Percentiles rank a stretch among this genome's conserved stretches.
Evolutionary conservation across 1,140 invertebrate species (phyloP).

Genomic region (Tetramorium simillimum): DNA sequence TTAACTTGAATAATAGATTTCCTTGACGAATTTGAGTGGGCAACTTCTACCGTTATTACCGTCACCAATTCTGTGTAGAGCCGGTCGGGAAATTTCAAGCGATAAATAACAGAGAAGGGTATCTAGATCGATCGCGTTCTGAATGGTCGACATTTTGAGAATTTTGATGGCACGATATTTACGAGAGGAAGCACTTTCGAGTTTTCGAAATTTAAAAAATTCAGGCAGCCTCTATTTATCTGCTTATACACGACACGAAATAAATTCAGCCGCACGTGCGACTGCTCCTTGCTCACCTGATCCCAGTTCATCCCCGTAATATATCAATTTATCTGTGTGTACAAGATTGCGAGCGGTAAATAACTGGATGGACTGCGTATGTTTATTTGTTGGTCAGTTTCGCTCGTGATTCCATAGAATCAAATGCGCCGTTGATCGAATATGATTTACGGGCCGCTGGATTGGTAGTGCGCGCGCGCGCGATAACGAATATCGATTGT

Average conservation of each 20-base stretch:
- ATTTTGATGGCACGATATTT: neutral
- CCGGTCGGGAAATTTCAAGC: neutral
- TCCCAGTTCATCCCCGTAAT: neutral
- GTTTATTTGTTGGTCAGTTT: constrained; percentile 22
- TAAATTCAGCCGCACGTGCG: neutral
- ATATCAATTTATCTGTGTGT: neutral
- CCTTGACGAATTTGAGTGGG: neutral
- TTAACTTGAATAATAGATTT: constrained; percentile 42
- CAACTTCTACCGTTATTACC: neutral
- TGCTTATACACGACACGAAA: neutral
- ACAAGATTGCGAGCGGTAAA: neutral
- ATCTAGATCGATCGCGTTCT: neutral
- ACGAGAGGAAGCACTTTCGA: neutral
- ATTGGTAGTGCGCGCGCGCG: neutral
- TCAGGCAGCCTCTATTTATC: neutral
- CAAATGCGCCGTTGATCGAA: neutral
- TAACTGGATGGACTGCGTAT: neutral
- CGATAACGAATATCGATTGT: neutral
- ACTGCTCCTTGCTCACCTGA: neutral
- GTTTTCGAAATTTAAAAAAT: neutral
- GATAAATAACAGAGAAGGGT: neutral
- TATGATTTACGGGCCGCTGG: neutral
- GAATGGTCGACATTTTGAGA: neutral
- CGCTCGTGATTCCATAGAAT: constrained; percentile 7
- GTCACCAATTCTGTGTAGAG: neutral